Evolutionary conservation across 2,113 vertebrate species (phyloP).

Genomic region (Plestiodon gilberti): DNA sequence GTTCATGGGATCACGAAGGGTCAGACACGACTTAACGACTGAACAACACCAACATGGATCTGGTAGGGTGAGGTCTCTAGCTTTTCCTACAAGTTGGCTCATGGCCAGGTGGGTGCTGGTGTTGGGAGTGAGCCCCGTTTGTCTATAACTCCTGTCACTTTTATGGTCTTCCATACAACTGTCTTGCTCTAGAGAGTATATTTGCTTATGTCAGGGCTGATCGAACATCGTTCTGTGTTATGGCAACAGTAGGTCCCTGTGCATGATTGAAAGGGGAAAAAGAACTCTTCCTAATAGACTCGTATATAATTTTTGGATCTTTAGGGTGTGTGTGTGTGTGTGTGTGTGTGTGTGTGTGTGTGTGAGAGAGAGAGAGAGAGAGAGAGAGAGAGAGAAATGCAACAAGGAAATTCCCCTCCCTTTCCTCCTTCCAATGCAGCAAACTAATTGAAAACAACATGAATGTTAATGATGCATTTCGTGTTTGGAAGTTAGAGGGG

Average conservation of each 20-base stretch:
- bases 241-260: neutral
- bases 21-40: too few relatives aligned
- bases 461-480: slow-evolving; percentile 83
- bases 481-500: slow-evolving; percentile 76
- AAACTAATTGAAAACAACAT: slow-evolving; percentile 78
- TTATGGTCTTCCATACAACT: neutral
- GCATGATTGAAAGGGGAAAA: fast-evolving
- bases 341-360: neutral
- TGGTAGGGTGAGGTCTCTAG: neutral
- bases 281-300: neutral
- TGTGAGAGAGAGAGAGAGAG: too few relatives aligned
- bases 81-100: neutral
- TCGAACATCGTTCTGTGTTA: neutral
- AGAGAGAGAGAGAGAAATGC: too few relatives aligned
- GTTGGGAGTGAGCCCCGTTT: neutral
- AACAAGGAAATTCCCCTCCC: slow-evolving; percentile 34
- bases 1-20: too few relatives aligned
- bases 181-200: neutral
- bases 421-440: slow-evolving; percentile 62
- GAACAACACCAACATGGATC: too few relatives aligned
- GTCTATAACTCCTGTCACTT: neutral
- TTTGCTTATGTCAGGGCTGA: slow-evolving; percentile 1
- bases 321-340: neutral
- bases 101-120: neutral
- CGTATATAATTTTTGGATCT: slow-evolving; percentile 34